Percentiles rank a stretch among this genome's conserved stretches.
Evolutionary conservation across 53 echinoderm and acorn worm genomes (phyloP).

Genomic region (Apostichopus leukothele): DNA sequence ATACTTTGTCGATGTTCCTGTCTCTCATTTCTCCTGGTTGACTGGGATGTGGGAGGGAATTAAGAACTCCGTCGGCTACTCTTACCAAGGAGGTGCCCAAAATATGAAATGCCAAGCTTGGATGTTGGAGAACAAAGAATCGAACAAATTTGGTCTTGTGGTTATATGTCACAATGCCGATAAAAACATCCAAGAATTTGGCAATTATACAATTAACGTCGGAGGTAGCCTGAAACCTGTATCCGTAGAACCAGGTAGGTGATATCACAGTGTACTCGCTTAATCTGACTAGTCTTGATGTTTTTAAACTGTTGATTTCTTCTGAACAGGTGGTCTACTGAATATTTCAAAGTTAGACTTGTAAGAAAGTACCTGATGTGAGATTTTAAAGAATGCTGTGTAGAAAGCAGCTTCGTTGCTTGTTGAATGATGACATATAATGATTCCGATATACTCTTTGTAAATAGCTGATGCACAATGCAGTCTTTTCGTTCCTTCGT

Average conservation of each 20-base stretch:
- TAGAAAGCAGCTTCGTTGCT: too few species aligned
- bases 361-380: too few species aligned
- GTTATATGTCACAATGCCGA: slow-evolving; percentile 90
- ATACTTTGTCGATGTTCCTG: slow-evolving; percentile 67
- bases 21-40: slow-evolving; percentile 88
- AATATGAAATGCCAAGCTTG: slow-evolving; percentile 97
- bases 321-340: too few species aligned
- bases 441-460: too few species aligned
- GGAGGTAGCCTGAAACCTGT: slow-evolving; percentile 97
- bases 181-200: slow-evolving; percentile 84
- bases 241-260: slow-evolving; percentile 79
- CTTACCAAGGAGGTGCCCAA: slow-evolving; percentile 76
- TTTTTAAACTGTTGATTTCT: too few species aligned
- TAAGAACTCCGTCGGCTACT: slow-evolving; percentile 66
- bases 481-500: too few species aligned
- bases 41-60: slow-evolving; percentile 79
- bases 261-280: too few species aligned
- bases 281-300: too few species aligned
- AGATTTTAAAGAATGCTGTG: too few species aligned
- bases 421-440: too few species aligned
- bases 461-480: too few species aligned
- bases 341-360: too few species aligned
- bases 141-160: slow-evolving; percentile 91
- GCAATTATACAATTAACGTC: slow-evolving; percentile 90
- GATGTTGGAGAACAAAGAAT: slow-evolving; percentile 89